These are phyloP conservation scores for Neosalanx taihuensis DNA, from an alignment of 2,797 vertebrate genomes.

Conservation along the genomic window DNA sequence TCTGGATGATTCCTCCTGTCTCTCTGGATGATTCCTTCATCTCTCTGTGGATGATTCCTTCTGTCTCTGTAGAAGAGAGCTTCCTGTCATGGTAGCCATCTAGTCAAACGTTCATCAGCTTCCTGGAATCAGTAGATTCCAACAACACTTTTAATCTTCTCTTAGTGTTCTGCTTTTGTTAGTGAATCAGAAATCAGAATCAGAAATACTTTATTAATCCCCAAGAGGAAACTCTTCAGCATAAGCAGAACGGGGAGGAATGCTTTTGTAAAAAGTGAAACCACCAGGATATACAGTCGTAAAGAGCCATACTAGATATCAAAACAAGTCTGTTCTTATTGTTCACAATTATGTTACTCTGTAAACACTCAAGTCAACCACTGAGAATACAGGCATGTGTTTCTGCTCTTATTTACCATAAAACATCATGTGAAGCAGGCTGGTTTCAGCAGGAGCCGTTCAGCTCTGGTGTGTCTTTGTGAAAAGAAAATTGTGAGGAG, in stretches of 20 bases:
- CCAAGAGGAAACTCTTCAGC: too few species aligned
- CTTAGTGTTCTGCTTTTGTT: background rate
- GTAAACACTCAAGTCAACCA: background rate
- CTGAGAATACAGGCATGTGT: background rate
- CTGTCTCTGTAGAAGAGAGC: background rate
- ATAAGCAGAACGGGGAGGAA: background rate
- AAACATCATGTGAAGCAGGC: background rate
- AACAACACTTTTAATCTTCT: background rate
- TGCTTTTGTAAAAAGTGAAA: too few species aligned
- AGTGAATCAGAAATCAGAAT: background rate
- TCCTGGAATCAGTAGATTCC: background rate
- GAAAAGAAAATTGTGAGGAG: slow-evolving; percentile 19
- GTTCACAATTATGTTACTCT: background rate
- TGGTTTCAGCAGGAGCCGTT: background rate
- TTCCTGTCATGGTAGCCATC: background rate
- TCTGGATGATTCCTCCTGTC: too few species aligned
- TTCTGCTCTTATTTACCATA: background rate
- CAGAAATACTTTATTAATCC: too few species aligned
- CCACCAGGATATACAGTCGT: background rate
- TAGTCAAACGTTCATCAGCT: background rate
- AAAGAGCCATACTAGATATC: background rate
- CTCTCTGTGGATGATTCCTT: too few species aligned
- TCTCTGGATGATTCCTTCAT: too few species aligned
- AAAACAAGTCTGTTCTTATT: too few species aligned
- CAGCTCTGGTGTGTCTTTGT: background rate